These are phyloP conservation scores for Scaeva pyrastri DNA, from an alignment of 2,888 invertebrate species.

Conservation along the genomic window DNA sequence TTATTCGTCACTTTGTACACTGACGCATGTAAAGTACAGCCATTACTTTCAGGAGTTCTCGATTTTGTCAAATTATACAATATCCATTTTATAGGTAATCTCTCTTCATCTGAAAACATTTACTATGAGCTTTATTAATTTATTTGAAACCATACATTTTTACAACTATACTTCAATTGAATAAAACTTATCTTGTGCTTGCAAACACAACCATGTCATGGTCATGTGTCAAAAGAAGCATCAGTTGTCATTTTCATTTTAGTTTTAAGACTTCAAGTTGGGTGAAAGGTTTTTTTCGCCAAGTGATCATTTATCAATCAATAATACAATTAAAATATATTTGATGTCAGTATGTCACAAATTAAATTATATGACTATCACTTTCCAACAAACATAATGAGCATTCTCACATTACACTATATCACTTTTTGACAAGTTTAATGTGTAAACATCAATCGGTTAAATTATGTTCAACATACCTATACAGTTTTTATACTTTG, in stretches of 20 bases:
- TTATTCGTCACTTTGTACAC: no score
- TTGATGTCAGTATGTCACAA: not conserved
- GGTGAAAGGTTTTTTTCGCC: not conserved
- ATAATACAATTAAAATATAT: not conserved
- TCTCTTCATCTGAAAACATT: no score
- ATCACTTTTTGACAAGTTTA: slow-evolving; percentile 3
- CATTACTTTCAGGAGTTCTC: no score
- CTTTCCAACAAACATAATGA: not conserved
- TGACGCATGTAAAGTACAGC: no score
- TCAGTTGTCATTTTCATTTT: not conserved
- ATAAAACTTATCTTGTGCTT: no score
- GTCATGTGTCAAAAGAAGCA: slow-evolving; percentile 2
- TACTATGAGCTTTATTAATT: no score
- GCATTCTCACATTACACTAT: not conserved
- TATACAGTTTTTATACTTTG: not conserved
- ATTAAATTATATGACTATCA: not conserved
- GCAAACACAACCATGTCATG: not conserved
- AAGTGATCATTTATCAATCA: slow-evolving; percentile 7
- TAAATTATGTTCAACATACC: not conserved
- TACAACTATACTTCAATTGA: no score
- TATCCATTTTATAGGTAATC: no score
- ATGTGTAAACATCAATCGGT: not conserved
- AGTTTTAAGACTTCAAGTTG: not conserved
- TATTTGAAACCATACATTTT: no score
- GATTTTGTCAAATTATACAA: no score